Conservation (phyloP, 2,113 vertebrate genomes). For the Fregata magnificens region DNA sequence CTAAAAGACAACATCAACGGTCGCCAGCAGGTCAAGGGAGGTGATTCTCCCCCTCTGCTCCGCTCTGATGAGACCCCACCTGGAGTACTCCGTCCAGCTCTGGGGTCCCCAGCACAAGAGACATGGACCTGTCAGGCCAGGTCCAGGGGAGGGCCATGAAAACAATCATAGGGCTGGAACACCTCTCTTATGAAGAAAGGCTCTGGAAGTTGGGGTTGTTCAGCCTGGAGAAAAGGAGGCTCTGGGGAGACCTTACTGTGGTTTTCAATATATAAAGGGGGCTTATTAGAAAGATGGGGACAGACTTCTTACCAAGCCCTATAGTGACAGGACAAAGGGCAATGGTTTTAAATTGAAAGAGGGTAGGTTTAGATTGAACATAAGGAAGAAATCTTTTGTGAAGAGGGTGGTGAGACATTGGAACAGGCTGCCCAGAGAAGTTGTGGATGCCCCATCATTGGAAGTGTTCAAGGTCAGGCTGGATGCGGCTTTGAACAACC, state of each 20-base stretch:
- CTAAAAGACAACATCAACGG: not conserved
- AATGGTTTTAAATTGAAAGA: not conserved
- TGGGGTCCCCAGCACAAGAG: not conserved
- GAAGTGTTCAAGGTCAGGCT: not conserved
- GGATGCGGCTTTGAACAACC: not conserved
- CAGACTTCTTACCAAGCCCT: not conserved
- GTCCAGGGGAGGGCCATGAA: not conserved
- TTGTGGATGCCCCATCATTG: not conserved
- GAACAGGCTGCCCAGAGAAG: not conserved
- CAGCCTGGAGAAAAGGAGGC: not conserved
- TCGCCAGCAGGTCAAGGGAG: accelerated
- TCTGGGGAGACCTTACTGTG: not conserved
- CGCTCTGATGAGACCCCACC: not conserved
- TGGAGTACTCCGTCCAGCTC: not conserved
- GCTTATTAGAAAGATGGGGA: not conserved
- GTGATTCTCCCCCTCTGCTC: not conserved
- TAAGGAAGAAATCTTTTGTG: not conserved
- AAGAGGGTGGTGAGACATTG: not conserved
- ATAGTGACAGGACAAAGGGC: not conserved
- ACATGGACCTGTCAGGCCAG: not conserved
- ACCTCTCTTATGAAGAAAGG: not conserved
- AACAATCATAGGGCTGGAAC: not conserved
- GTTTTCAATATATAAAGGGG: not conserved
- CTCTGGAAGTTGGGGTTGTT: not conserved
- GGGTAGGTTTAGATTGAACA: not conserved